phyloP scores from a whole-genome alignment of 2,113 vertebrate genomes.

The Gobio gobio region DNA sequence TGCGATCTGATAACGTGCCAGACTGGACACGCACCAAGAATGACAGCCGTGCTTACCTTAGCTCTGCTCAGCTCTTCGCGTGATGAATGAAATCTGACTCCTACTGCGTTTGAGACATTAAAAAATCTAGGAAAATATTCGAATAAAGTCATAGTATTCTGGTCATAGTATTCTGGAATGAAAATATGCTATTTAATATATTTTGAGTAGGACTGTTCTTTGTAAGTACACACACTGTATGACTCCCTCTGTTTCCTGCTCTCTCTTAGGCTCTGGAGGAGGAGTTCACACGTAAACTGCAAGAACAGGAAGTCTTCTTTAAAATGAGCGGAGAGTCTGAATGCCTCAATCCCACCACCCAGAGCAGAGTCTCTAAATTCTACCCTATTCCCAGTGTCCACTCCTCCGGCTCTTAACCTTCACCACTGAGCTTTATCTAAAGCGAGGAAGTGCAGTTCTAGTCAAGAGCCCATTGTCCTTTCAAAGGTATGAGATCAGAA shows the following conservation, averaged over 20 bases:
- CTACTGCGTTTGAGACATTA: too few species aligned
- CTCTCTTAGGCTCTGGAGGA: slow-evolving; percentile 88
- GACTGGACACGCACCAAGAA: too few species aligned
- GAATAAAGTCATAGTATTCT: neutral
- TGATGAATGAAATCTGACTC: too few species aligned
- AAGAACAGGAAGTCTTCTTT: slow-evolving; percentile 99
- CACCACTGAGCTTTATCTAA: neutral
- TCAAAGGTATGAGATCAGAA: slow-evolving; percentile 22
- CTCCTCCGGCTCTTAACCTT: slow-evolving; percentile 82
- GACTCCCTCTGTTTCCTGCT: neutral
- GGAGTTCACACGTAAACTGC: slow-evolving; percentile 95
- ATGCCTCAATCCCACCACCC: slow-evolving; percentile 97
- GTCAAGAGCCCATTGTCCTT: slow-evolving; percentile 4
- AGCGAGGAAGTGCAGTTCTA: slow-evolving; percentile 1
- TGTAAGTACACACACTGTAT: neutral
- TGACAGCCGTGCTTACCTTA: too few species aligned
- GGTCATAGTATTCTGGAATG: neutral
- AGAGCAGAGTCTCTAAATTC: slow-evolving; percentile 97
- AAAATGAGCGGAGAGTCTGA: slow-evolving; percentile 98
- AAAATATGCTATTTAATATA: neutral
- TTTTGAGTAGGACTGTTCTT: neutral
- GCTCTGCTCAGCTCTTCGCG: too few species aligned
- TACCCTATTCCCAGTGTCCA: slow-evolving; percentile 95
- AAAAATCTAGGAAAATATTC: neutral
- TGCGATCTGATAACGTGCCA: too few species aligned